Conservation (phyloP, 2,113 vertebrate genomes). For the Clarias magur region DNA sequence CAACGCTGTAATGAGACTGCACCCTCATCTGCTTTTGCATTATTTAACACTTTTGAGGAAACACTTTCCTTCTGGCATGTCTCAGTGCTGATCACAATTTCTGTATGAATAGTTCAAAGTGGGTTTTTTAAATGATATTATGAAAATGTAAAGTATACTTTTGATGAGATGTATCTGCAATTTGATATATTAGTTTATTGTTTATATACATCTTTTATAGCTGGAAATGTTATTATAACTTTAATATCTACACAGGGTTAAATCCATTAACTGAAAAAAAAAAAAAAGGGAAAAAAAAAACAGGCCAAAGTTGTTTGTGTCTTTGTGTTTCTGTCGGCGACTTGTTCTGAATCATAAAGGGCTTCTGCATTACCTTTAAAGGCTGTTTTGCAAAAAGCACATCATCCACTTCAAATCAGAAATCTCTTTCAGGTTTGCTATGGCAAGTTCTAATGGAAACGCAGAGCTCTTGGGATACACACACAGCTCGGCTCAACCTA, state of each 20-base stretch:
- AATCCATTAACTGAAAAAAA: background rate
- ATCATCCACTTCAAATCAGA: slow-evolving; percentile 23
- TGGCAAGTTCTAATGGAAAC: slow-evolving; percentile 26
- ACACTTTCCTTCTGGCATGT: slow-evolving; percentile 11
- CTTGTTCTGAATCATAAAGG: background rate
- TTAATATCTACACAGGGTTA: background rate
- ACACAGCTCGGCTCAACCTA: background rate
- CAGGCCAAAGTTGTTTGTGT: background rate
- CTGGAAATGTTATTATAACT: background rate
- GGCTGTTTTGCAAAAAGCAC: slow-evolving; percentile 6
- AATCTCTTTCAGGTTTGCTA: slow-evolving; percentile 39
- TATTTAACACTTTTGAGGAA: slow-evolving; percentile 44
- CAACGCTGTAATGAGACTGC: slow-evolving; percentile 39
- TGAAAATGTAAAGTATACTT: background rate
- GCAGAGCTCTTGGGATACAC: slow-evolving; percentile 20
- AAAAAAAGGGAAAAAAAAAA: background rate
- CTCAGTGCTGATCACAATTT: slow-evolving; percentile 2
- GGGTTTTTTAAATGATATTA: background rate
- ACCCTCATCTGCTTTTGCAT: slow-evolving; percentile 26
- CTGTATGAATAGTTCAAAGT: background rate
- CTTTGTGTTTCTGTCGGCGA: background rate
- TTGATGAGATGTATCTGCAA: background rate
- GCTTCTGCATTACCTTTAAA: background rate
- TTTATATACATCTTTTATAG: background rate
- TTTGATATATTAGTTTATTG: background rate